Base-by-base conservation (phyloP, 2,797 vertebrate genomes). In the Chaunax sp. region DNA sequence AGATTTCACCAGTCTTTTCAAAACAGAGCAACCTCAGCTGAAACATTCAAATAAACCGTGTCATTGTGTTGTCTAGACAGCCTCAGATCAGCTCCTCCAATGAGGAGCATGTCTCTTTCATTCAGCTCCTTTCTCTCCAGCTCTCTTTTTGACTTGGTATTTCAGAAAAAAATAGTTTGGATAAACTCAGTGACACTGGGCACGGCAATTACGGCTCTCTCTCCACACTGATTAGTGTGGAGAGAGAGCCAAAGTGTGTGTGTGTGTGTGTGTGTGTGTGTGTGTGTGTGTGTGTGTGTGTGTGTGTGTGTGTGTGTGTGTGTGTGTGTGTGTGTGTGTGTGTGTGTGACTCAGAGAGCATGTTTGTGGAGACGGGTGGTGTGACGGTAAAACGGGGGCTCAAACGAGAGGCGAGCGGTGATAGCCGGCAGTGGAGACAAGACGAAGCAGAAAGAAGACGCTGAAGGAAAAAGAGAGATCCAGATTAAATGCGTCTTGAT, bases 171-270 rank as follows among this genome's bases (percentile, higher is more conserved):
- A 67, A 57, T 49, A 73, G 69, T 49, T 43, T 50, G 51, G 76
- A 64, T 65, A 75, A 84, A 86, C 77, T 64, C 69, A 13, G 20
- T 19, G 28, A 82, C 79, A 77, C 75, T 11, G 44, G 51, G 65
- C 63, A 26, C 55, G 65, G 76, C 75, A 77, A 80, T 87, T 84
- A 83, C 68, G 64, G n/a, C n/a, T n/a, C n/a, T n/a, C n/a, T n/a
- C n/a, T n/a, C n/a, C n/a, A 63, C 76, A 81, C 60, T 83, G 72
- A 75, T 79, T 46, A 78, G 64, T 66, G 64, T 54, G 72, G 59
- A 50, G 56, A 72, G 61, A 70, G 55, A 54, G 56, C 25, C 51
- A 22, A 20, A 23, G 67, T 28, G 57, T 43, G 52, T 25, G 49
- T 44, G 25, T 6, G 40, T 35, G 55, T 58, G 45, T 6, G 23